Evolutionary conservation across 1,140 invertebrate species (phyloP), one percentile per base, ranked within the genome.

Genomic region (Daktulosphaira vitifoliae): DNA sequence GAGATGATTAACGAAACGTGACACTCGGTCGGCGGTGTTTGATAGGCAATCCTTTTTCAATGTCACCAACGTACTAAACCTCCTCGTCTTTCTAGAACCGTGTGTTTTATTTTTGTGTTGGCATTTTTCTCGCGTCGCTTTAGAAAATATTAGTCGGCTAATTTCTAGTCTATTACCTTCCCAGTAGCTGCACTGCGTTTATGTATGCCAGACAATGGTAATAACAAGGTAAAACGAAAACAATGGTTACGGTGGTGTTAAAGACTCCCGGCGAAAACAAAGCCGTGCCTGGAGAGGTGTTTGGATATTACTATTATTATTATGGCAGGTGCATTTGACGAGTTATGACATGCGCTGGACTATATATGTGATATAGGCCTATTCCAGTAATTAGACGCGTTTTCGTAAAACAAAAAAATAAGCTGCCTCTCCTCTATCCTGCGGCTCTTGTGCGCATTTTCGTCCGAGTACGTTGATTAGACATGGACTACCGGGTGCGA

Each of bases 371-470:
- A 44, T 44, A 29, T 6, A 38, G 33, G 26, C 26, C n/a, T 52
- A 42, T 54, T 46, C 18, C n/a, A 23, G 42, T 62, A 62, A 62
- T 62, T 62, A 48, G 56, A 62, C 56, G 25, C 39, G 56, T 62
- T 48, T 48, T 48, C 16, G 20, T 22, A 13, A 23, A n/a, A n/a
- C 3, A 22, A 56, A 56, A 42, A 56, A 56, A 25, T n/a, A 11
- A 23, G 26, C 18, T 18, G n/a, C n/a, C n/a, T 11, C 13, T 23
- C 1, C 13, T 5, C n/a, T 8, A 37, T 16, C n/a, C 29, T 11
- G 5, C 29, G 5, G 29, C 11, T 11, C 29, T 6, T 6, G 29
- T 33, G 29, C 29, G 29, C 29, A 33, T 33, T 4, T 49, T 23
- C 22, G 52, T 54, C 33, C 52, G 29, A 5, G 5, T 33, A 15